Evolutionary conservation across 2,888 invertebrate species (phyloP).

Genomic region (Agrotis puta): DNA sequence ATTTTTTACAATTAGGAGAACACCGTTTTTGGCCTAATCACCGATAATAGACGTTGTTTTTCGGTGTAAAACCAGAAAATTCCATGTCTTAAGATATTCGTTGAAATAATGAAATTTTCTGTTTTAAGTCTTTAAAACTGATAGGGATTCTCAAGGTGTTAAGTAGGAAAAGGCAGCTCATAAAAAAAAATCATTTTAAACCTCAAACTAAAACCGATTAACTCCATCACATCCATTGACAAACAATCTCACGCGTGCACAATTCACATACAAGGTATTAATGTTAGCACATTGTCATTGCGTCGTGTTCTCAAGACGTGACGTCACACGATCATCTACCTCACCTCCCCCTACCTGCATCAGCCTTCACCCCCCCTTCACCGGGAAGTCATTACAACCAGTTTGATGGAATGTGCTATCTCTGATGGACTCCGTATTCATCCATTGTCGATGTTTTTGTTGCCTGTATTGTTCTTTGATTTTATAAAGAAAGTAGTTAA

Average conservation of each 20-base stretch:
- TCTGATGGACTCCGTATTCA: conserved; percentile 40
- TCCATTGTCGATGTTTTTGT: conserved; percentile 57
- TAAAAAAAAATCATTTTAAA: conserved; percentile 4
- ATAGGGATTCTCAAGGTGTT: no score
- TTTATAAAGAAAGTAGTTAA: conserved; percentile 39
- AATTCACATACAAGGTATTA: conserved; percentile 49
- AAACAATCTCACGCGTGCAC: conserved; percentile 47
- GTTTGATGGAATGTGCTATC: conserved; percentile 66
- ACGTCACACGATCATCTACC: conserved; percentile 34
- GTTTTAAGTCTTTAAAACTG: no score
- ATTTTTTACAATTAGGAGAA: no score
- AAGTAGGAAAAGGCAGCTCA: background rate
- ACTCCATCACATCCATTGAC: conserved; percentile 24
- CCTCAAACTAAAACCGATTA: conserved; percentile 20
- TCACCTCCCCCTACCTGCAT: conserved; percentile 3
- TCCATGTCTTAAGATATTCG: no score
- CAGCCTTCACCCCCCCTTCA: conserved; percentile 18
- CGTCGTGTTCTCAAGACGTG: conserved; percentile 43
- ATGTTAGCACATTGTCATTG: conserved; percentile 40
- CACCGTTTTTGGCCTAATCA: no score
- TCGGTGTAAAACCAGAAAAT: no score
- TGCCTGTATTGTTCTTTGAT: conserved; percentile 51
- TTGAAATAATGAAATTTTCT: no score
- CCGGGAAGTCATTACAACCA: conserved; percentile 68
- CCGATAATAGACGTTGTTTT: no score